phyloP scores from a whole-genome alignment of 2,113 vertebrate genomes.

The Myrmecobius fasciatus region DNA sequence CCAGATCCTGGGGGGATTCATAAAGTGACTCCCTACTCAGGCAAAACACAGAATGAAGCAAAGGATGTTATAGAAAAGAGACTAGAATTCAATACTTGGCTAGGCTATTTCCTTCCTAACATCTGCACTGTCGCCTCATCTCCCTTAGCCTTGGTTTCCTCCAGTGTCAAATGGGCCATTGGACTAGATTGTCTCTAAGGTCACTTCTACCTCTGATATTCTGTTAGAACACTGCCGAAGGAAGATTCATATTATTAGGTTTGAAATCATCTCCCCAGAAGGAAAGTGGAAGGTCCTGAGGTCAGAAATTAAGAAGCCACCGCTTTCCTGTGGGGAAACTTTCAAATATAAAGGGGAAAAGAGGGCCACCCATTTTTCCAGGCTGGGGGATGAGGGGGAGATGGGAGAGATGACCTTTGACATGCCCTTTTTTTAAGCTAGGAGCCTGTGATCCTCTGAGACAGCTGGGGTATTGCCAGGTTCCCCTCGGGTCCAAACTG shows the following conservation, averaged over 20 bases:
- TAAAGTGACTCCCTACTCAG: neutral
- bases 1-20: neutral
- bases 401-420: neutral
- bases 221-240: neutral
- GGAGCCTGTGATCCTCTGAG: constrained; percentile 11
- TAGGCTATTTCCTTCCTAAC: neutral
- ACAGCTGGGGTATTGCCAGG: neutral
- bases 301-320: neutral
- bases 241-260: neutral
- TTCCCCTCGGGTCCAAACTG: constrained; percentile 30
- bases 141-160: neutral
- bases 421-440: neutral
- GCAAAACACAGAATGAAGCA: neutral
- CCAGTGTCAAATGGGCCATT: neutral
- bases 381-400: neutral
- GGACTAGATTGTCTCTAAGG: neutral
- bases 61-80: neutral
- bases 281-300: neutral
- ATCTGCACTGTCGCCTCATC: neutral
- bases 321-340: neutral
- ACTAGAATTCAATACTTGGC: neutral
- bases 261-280: neutral
- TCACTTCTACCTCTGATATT: neutral
- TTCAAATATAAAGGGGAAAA: neutral
- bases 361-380: neutral